phyloP scores from a whole-genome alignment of 2,888 invertebrate genomes.

The Meghimatium bilineatum region DNA sequence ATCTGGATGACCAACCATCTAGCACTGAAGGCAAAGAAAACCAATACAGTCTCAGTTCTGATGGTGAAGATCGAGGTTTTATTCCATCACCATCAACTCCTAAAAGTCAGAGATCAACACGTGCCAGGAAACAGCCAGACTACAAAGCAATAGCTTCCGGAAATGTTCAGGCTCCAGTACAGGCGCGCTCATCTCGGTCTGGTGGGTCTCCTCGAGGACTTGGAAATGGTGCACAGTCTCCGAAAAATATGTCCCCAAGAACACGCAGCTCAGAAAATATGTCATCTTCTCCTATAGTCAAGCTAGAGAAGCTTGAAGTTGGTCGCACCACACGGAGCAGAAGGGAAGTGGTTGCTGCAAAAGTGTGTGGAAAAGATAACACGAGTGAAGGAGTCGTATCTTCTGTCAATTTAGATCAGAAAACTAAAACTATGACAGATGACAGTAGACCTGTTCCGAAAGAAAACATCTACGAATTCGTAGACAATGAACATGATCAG shows the following conservation, averaged over 20 bases:
- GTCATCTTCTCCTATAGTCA: slow-evolving; percentile 61
- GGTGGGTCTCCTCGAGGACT: slow-evolving; percentile 55
- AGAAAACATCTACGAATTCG: slow-evolving; percentile 69
- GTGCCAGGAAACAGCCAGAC: slow-evolving; percentile 61
- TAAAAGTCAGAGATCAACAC: slow-evolving; percentile 56
- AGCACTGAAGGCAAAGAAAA: slow-evolving; percentile 51
- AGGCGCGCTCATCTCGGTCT: slow-evolving; percentile 52
- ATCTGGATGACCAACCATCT: slow-evolving; percentile 52
- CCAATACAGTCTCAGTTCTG: slow-evolving; percentile 50
- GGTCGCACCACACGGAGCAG: slow-evolving; percentile 48
- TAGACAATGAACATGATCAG: slow-evolving; percentile 62
- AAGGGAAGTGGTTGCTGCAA: slow-evolving; percentile 44
- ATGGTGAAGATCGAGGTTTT: slow-evolving; percentile 45
- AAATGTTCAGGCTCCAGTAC: slow-evolving; percentile 49
- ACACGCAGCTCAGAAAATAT: slow-evolving; percentile 58
- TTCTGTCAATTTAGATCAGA: slow-evolving; percentile 51
- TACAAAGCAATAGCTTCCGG: slow-evolving; percentile 65
- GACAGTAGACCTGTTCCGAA: slow-evolving; percentile 50
- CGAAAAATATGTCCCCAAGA: slow-evolving; percentile 49
- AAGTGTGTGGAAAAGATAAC: slow-evolving; percentile 37
- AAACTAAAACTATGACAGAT: slow-evolving; percentile 43
- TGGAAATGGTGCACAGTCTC: slow-evolving; percentile 50
- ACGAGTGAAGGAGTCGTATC: slow-evolving; percentile 21
- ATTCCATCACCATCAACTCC: slow-evolving; percentile 46
- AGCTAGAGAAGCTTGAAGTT: slow-evolving; percentile 62